These are phyloP conservation scores for Zaprionus tsacasi DNA, from an alignment of 1,140 invertebrate species.

Conservation along the genomic window DNA sequence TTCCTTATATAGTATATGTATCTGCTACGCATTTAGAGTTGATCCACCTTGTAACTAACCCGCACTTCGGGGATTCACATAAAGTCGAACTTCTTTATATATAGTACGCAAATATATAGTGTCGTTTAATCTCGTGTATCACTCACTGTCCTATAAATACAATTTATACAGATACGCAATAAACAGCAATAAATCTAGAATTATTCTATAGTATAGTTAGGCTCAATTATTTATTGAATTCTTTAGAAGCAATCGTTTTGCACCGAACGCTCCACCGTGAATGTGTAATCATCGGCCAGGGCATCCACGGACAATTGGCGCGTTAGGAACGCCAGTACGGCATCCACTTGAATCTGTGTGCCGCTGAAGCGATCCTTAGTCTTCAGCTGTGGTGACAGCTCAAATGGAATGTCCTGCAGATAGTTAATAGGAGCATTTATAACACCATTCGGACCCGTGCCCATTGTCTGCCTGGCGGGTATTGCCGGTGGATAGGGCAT, in stretches of 20 bases:
- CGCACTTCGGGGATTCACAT: background rate
- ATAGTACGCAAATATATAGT: too few relatives aligned
- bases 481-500: slow-evolving; percentile 66
- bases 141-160: slow-evolving; percentile 13
- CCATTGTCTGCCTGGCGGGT: slow-evolving; percentile 12
- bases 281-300: slow-evolving; percentile 72
- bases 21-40: background rate
- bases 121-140: background rate
- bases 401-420: slow-evolving; percentile 79
- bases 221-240: background rate
- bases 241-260: slow-evolving; percentile 74
- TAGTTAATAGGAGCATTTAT: slow-evolving; percentile 59
- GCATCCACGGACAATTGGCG: slow-evolving; percentile 74
- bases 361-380: slow-evolving; percentile 55
- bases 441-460: background rate
- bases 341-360: slow-evolving; percentile 74
- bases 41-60: too few relatives aligned
- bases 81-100: background rate
- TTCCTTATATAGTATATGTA: background rate
- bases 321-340: slow-evolving; percentile 74
- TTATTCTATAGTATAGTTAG: slow-evolving; percentile 35
- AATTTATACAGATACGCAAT: slow-evolving; percentile 6
- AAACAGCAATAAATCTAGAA: slow-evolving; percentile 25
- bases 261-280: slow-evolving; percentile 71
- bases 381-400: slow-evolving; percentile 67